Conservation (phyloP, 2,113 vertebrate genomes). For the Lanius ludovicianus region DNA sequence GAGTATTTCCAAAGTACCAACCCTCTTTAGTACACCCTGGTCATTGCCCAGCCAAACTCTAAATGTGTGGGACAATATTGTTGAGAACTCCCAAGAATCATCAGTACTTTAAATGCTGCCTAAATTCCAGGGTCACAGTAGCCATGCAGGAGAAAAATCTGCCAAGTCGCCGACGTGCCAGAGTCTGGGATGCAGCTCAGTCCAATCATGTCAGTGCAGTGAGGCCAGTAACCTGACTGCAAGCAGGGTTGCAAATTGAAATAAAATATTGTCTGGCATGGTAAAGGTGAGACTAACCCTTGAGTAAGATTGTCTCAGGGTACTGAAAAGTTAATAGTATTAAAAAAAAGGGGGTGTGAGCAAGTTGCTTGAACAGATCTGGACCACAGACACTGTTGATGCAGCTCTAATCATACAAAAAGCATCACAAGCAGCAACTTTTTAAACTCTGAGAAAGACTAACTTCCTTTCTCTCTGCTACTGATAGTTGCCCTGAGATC, state of each 20-base stretch:
- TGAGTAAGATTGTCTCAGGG: background rate
- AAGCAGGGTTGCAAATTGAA: background rate
- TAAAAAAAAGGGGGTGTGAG: accelerated
- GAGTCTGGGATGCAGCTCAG: background rate
- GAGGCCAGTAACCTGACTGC: background rate
- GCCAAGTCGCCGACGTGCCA: accelerated
- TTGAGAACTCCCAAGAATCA: background rate
- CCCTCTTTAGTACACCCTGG: background rate
- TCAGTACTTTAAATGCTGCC: background rate
- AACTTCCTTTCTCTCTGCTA: background rate
- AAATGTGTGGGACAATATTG: background rate
- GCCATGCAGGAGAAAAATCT: background rate
- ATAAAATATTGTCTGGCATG: background rate
- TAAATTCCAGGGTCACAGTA: background rate
- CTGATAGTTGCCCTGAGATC: background rate
- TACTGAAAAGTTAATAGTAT: background rate
- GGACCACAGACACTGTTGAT: background rate
- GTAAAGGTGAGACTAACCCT: background rate
- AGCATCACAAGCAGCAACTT: background rate
- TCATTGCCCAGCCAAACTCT: background rate
- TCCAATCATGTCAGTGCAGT: background rate
- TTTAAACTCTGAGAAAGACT: background rate
- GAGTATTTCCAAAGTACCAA: background rate
- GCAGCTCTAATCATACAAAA: background rate
- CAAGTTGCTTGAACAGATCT: background rate